Conservation (phyloP, 1,140 invertebrate genomes). For the Trichogramma pretiosum region DNA sequence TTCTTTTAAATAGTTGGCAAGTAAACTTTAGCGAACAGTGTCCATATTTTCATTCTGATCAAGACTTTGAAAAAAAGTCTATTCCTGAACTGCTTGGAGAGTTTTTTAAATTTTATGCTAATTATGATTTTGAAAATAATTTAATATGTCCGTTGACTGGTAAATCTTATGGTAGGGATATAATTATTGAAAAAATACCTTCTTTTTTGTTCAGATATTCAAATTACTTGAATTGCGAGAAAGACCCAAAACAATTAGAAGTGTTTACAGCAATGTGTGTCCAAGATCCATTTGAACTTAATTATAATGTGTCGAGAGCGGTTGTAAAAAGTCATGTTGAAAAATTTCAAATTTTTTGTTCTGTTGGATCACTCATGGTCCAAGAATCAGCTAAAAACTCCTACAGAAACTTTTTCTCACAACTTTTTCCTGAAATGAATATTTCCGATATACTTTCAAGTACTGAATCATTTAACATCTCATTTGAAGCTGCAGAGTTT, state of each 20-base stretch:
- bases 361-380: constrained; percentile 21
- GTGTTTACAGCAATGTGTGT: constrained; percentile 41
- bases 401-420: constrained; percentile 19
- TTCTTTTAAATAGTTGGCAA: constrained; percentile 43
- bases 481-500: too few species aligned
- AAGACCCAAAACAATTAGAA: constrained; percentile 30
- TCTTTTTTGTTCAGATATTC: constrained; percentile 40
- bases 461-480: too few species aligned
- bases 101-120: constrained; percentile 52
- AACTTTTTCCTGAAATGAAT: constrained; percentile 15
- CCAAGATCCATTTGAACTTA: constrained; percentile 56
- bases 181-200: constrained; percentile 39
- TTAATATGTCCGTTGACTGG: constrained; percentile 51
- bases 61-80: constrained; percentile 16
- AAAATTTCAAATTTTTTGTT: constrained; percentile 24
- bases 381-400: constrained; percentile 7
- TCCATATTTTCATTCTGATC: constrained; percentile 16
- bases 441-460: too few species aligned
- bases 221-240: constrained; percentile 24
- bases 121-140: constrained; percentile 43
- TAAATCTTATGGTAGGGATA: constrained; percentile 30
- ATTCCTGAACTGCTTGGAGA: constrained; percentile 44
- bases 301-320: constrained; percentile 42
- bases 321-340: constrained; percentile 22
- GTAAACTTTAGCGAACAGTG: constrained; percentile 36